These are phyloP conservation scores for Vireo altiloquus DNA, from an alignment of 2,113 vertebrate genomes.

Conservation along the genomic window DNA sequence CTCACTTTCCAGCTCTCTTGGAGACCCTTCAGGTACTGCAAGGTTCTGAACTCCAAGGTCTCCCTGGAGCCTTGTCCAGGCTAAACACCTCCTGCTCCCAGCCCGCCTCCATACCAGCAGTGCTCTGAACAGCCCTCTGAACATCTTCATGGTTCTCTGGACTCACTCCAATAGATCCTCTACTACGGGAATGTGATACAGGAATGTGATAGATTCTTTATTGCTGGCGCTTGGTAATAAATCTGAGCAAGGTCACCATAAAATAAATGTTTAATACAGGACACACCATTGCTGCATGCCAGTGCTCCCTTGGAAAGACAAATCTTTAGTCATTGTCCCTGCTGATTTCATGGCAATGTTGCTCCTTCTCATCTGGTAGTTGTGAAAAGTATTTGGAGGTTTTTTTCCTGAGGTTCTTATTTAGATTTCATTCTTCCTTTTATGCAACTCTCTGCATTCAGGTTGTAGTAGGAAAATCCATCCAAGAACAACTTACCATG, in stretches of 20 bases:
- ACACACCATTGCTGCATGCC: background rate
- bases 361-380: background rate
- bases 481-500: background rate
- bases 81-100: background rate
- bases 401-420: background rate
- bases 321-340: background rate
- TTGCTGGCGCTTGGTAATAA: background rate
- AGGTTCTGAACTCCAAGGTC: background rate
- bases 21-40: background rate
- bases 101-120: background rate
- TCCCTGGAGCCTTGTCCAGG: background rate
- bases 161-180: background rate
- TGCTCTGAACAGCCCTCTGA: background rate
- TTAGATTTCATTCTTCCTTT: background rate
- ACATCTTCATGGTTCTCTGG: background rate
- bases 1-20: background rate
- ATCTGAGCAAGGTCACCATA: background rate
- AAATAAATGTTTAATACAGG: accelerated
- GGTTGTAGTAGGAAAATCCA: background rate
- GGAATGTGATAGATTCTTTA: background rate
- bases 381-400: background rate
- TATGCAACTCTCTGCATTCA: background rate
- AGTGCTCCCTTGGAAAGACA: background rate
- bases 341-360: background rate
- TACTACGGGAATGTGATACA: background rate